Percentiles rank a stretch among this genome's conserved stretches.
Evolutionary conservation across 2,797 vertebrate species (phyloP).

Genomic region (Merluccius polli): DNA sequence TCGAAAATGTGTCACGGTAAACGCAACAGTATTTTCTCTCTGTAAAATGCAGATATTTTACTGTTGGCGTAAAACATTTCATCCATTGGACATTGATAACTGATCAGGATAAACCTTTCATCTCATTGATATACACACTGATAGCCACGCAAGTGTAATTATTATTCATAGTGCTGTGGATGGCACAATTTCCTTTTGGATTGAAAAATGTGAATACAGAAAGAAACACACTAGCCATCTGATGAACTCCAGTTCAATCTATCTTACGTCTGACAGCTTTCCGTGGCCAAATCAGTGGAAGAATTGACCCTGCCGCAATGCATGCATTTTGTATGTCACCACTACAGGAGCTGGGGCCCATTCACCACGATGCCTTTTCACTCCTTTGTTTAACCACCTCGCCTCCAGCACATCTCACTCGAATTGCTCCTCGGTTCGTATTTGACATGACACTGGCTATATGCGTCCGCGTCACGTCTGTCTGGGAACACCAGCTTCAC

Average conservation of each 20-base stretch:
- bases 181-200: slow-evolving; percentile 23
- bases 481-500: slow-evolving; percentile 39
- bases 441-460: slow-evolving; percentile 62
- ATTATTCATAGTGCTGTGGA: background rate
- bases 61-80: background rate
- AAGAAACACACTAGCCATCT: slow-evolving; percentile 32
- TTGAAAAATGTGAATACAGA: slow-evolving; percentile 45
- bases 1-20: slow-evolving; percentile 30
- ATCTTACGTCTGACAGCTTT: slow-evolving; percentile 26
- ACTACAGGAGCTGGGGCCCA: background rate
- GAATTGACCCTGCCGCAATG: slow-evolving; percentile 16
- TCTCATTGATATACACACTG: background rate
- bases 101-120: background rate
- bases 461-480: slow-evolving; percentile 47
- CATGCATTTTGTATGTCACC: slow-evolving; percentile 4
- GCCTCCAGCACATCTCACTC: slow-evolving; percentile 52
- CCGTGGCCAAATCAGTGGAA: slow-evolving; percentile 12
- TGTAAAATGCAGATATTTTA: background rate
- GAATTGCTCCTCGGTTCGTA: slow-evolving; percentile 59
- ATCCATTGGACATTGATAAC: background rate
- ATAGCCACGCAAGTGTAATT: background rate
- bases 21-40: slow-evolving; percentile 9
- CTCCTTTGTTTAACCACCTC: slow-evolving; percentile 41
- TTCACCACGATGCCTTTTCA: slow-evolving; percentile 11
- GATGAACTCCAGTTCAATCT: slow-evolving; percentile 14